Conservation (phyloP, 2,888 invertebrate genomes). For the Caenorhabditis imperialis region DNA sequence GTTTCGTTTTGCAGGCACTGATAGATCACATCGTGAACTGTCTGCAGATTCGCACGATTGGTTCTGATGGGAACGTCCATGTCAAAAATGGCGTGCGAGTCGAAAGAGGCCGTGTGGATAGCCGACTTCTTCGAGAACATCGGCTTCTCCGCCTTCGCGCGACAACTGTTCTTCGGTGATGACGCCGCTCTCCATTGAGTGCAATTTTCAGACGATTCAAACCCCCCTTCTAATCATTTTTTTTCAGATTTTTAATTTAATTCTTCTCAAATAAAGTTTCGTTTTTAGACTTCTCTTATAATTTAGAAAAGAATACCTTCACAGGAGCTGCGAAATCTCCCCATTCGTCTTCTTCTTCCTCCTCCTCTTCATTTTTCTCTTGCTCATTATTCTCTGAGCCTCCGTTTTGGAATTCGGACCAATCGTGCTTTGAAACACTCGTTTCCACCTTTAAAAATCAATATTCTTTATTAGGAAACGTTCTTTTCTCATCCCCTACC, state of each 20-base stretch:
- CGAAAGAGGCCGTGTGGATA: slow-evolving; percentile 76
- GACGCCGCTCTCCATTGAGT: slow-evolving; percentile 4
- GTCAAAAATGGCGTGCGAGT: slow-evolving; percentile 76
- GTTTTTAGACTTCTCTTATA: too few relatives aligned
- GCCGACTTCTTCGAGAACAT: slow-evolving; percentile 77
- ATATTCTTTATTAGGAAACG: too few relatives aligned
- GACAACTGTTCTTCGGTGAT: slow-evolving; percentile 72
- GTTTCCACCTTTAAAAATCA: too few relatives aligned
- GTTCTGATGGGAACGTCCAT: slow-evolving; percentile 76
- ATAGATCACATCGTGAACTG: slow-evolving; percentile 7
- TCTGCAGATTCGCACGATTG: slow-evolving; percentile 71
- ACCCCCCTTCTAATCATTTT: too few relatives aligned
- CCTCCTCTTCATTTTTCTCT: neutral
- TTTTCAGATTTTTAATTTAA: too few relatives aligned
- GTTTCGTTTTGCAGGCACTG: slow-evolving; percentile 12
- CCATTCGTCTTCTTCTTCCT: slow-evolving; percentile 46
- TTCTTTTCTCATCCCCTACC: neutral
- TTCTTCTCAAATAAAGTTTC: too few relatives aligned
- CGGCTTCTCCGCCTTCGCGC: slow-evolving; percentile 73
- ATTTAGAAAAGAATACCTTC: too few relatives aligned
- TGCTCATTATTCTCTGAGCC: too few relatives aligned
- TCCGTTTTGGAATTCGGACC: neutral
- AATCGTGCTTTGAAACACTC: too few relatives aligned
- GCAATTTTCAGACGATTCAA: too few relatives aligned
- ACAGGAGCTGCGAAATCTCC: slow-evolving; percentile 38